Percentiles rank a stretch among this genome's conserved stretches.
Conservation (phyloP, 2,797 vertebrate genomes). For the Melanotaenia pygmaea region DNA sequence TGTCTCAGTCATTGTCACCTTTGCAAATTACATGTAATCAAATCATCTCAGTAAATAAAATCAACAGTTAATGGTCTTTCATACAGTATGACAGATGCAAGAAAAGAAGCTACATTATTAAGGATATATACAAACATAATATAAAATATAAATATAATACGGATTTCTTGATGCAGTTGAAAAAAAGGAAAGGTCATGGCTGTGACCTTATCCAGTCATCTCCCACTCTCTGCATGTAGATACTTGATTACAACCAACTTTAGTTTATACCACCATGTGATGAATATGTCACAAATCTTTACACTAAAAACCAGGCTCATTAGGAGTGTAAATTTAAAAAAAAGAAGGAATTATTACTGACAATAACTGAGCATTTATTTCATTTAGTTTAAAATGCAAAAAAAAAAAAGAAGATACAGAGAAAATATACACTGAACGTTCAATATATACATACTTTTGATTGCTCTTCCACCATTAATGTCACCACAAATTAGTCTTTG, state of each 20-base stretch:
- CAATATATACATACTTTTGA: constrained; percentile 34
- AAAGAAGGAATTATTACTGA: neutral
- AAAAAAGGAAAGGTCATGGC: constrained; percentile 1
- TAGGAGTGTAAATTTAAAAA: neutral
- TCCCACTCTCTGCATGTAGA: neutral
- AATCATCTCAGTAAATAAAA: neutral
- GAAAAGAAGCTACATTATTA: constrained; percentile 10
- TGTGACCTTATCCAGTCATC: neutral
- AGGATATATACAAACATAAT: constrained; percentile 30
- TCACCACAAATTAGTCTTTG: neutral
- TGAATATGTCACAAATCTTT: neutral
- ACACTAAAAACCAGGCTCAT: no score
- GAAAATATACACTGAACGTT: constrained; percentile 24
- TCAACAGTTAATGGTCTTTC: constrained; percentile 17
- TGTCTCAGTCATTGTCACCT: neutral
- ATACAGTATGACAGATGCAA: constrained; percentile 31
- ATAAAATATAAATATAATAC: constrained; percentile 7
- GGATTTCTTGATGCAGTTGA: constrained; percentile 1
- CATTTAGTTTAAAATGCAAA: constrained; percentile 43
- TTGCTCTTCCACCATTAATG: neutral
- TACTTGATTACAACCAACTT: neutral
- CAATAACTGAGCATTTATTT: constrained; percentile 6
- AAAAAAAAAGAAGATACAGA: neutral
- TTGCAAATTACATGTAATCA: constrained; percentile 2
- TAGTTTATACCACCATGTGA: neutral